Evolutionary conservation across 1,140 invertebrate species (phyloP).

Genomic region (Heliothis virescens): DNA sequence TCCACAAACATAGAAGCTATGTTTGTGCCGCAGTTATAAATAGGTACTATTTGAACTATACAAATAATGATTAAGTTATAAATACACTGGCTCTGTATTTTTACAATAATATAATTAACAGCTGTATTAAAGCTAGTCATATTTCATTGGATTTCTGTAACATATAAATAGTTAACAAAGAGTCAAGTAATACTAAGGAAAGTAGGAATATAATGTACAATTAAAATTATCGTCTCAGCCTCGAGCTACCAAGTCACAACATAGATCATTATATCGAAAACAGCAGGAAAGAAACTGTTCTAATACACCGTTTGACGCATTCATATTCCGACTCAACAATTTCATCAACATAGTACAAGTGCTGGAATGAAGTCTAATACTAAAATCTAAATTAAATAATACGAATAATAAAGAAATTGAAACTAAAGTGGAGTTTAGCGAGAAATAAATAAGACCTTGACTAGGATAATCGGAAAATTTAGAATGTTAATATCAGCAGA

Average conservation of each 20-base stretch:
- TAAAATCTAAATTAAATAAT: slow-evolving; percentile 77
- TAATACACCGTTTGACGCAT: slow-evolving; percentile 43
- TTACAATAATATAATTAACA: slow-evolving; percentile 83
- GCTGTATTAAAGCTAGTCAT: slow-evolving; percentile 83
- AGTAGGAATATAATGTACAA: slow-evolving; percentile 78
- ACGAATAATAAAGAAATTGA: slow-evolving; percentile 73
- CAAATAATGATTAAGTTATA: slow-evolving; percentile 85
- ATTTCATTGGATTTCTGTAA: slow-evolving; percentile 80
- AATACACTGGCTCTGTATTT: slow-evolving; percentile 84
- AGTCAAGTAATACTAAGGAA: slow-evolving; percentile 77
- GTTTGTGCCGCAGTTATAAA: slow-evolving; percentile 79
- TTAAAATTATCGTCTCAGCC: slow-evolving; percentile 67
- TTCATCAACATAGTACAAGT: slow-evolving; percentile 66
- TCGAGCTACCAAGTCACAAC: slow-evolving; percentile 46
- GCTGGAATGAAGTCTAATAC: slow-evolving; percentile 78
- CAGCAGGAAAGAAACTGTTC: slow-evolving; percentile 29
- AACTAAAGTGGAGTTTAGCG: slow-evolving; percentile 72
- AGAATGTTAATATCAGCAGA: slow-evolving; percentile 74
- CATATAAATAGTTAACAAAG: slow-evolving; percentile 86
- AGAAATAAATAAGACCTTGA: slow-evolving; percentile 83
- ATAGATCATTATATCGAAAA: slow-evolving; percentile 29
- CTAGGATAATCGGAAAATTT: slow-evolving; percentile 83
- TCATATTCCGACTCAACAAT: slow-evolving; percentile 73
- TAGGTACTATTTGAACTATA: slow-evolving; percentile 83
- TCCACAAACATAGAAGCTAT: slow-evolving; percentile 78